Evolutionary conservation across 2,113 vertebrate genomes (phyloP).

Genomic region (Triplophysa dalaica): DNA sequence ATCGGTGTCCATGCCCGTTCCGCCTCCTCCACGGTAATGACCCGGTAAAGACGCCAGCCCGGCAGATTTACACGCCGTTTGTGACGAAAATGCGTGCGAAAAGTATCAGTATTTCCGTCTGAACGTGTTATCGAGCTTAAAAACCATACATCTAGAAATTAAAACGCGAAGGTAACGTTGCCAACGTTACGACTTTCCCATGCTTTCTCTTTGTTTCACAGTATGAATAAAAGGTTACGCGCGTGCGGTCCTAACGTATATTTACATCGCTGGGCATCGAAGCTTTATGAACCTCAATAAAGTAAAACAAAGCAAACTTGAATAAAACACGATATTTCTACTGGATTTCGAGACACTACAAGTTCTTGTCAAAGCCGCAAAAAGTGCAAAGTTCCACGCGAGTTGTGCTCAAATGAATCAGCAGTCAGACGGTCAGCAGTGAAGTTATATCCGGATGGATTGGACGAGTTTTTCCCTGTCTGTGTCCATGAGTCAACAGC

Average conservation of each 20-base stretch:
- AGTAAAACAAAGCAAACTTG: neutral
- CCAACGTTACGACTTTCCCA: neutral
- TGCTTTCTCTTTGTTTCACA: slow-evolving; percentile 16
- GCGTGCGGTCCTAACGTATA: neutral
- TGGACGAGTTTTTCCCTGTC: neutral
- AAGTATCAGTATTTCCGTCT: neutral
- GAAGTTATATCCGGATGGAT: neutral
- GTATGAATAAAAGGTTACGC: neutral
- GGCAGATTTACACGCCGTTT: slow-evolving; percentile 61
- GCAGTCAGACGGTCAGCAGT: neutral
- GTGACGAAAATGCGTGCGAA: neutral
- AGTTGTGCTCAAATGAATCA: neutral
- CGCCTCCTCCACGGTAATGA: slow-evolving; percentile 69
- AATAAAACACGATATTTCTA: neutral
- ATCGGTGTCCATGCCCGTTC: slow-evolving; percentile 74
- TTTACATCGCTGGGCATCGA: neutral
- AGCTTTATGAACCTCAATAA: neutral
- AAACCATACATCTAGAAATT: neutral
- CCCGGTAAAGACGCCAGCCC: slow-evolving; percentile 58
- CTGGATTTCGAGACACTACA: neutral
- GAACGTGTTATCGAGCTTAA: neutral
- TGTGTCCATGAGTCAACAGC: slow-evolving; percentile 21
- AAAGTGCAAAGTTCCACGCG: neutral
- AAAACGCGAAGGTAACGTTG: neutral
- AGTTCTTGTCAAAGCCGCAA: neutral